Percentiles rank a stretch among this genome's conserved stretches.
Conservation (phyloP, 2,113 vertebrate genomes). For the Pycnonotus jocosus region DNA sequence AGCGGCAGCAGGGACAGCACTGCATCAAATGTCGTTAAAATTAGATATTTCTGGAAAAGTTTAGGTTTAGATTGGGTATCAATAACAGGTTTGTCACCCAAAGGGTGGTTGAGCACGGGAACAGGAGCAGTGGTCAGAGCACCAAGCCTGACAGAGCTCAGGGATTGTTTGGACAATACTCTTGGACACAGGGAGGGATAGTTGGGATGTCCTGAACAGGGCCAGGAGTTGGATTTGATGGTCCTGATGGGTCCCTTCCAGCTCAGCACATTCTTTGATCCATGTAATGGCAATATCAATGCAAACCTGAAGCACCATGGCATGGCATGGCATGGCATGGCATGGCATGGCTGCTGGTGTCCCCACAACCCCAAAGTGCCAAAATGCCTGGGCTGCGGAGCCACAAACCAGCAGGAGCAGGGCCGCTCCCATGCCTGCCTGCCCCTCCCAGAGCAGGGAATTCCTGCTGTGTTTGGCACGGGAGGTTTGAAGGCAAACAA, state of each 20-base stretch:
- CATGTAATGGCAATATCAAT: accelerated
- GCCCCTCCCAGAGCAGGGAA: accelerated
- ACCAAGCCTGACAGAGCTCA: not conserved
- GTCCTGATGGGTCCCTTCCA: not conserved
- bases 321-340: too few species aligned
- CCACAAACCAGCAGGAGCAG: not conserved
- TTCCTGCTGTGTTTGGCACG: not conserved
- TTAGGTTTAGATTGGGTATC: not conserved
- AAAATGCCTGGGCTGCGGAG: accelerated
- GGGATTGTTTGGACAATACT: not conserved
- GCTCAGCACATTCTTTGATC: not conserved
- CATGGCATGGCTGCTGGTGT: not conserved
- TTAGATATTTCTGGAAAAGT: not conserved
- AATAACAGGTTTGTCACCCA: not conserved
- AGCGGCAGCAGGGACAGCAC: accelerated
- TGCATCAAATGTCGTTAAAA: not conserved
- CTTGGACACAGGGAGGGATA: not conserved
- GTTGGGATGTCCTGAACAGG: not conserved
- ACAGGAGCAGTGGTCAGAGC: not conserved
- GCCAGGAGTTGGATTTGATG: not conserved
- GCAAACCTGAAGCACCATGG: not conserved
- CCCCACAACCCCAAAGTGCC: not conserved
- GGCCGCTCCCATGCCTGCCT: not conserved
- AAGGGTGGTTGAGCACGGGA: not conserved
- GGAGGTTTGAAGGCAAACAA: not conserved